phyloP scores from a whole-genome alignment of 2,797 vertebrate species.

The Garrulus glandarius region DNA sequence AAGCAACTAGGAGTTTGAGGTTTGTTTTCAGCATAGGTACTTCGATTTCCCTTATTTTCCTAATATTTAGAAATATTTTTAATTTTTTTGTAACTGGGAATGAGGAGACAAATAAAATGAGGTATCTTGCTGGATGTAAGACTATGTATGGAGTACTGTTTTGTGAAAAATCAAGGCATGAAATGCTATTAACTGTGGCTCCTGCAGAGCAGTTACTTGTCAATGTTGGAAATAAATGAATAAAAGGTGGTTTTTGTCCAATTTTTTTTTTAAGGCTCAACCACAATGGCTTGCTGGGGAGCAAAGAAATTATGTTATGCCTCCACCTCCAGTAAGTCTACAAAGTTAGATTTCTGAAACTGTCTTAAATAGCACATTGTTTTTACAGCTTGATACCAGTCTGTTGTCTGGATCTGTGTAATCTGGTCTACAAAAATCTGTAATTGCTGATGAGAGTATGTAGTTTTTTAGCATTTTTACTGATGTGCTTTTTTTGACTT shows the following conservation, averaged over 20 bases:
- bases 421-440: neutral
- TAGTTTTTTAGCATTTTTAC: neutral
- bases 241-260: neutral
- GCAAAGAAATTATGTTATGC: slow-evolving; percentile 75
- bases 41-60: neutral
- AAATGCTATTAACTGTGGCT: neutral
- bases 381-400: neutral
- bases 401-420: neutral
- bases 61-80: neutral
- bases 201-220: neutral
- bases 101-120: neutral
- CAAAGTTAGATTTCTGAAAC: neutral
- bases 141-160: neutral
- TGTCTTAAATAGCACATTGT: neutral
- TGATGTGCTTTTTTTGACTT: neutral
- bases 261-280: slow-evolving; percentile 68
- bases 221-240: neutral
- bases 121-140: neutral
- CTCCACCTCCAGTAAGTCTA: slow-evolving; percentile 75
- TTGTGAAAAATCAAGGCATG: neutral
- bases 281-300: slow-evolving; percentile 77
- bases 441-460: neutral
- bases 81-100: neutral
- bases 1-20: neutral
- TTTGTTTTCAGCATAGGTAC: neutral